Evolutionary conservation across 2,113 vertebrate genomes (phyloP), one percentile per base, ranked within the genome.

Genomic region (Aspidoscelis tigris): DNA sequence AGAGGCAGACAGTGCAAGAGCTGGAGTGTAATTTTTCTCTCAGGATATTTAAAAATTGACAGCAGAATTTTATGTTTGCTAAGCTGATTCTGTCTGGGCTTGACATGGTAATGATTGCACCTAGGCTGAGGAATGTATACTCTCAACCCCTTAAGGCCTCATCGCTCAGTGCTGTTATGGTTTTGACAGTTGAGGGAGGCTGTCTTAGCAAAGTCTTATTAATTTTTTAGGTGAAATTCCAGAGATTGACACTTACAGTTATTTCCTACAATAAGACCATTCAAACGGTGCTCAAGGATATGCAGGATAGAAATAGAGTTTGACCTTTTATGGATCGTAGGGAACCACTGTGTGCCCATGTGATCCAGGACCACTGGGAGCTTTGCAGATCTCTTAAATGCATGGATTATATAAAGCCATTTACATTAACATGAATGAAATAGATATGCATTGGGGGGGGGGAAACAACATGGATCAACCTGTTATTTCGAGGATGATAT

Each of bases 171-270:
- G 69, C 24, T 77, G 69, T 83, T 84, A 80, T 0, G 2, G 65
- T 78, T 91, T 86, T 93, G 92, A 94, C 92, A 91, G 84, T 50
- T 86, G 87, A 93, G 47, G 84, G 68, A 91, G 71, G 80, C 78
- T 78, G 88, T 87, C 91, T 95, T 83, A 77, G 80, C 87, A 86
- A 91, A 91, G 69, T 73, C 87, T 84, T 88, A 91, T 88, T 94
- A 92, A 90, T 90, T 93, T 92, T 5, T 7, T 76, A 94, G 85
- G 83, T 89, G 87, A 89, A 91, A 47, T 66, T 80, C 11, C 71
- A 84, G 83, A 92, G 93, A 92, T n/a, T 91, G 84, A 92, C 91
- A 88, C 68, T 86, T 75, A 33, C 0, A 4, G 78, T 87, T 93
- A 94, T 92, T 91, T 92, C 11, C 1, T 73, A 86, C 88, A 90